These are phyloP conservation scores for Pegoplata infirma DNA, from an alignment of 2,888 invertebrate species.

Conservation along the genomic window DNA sequence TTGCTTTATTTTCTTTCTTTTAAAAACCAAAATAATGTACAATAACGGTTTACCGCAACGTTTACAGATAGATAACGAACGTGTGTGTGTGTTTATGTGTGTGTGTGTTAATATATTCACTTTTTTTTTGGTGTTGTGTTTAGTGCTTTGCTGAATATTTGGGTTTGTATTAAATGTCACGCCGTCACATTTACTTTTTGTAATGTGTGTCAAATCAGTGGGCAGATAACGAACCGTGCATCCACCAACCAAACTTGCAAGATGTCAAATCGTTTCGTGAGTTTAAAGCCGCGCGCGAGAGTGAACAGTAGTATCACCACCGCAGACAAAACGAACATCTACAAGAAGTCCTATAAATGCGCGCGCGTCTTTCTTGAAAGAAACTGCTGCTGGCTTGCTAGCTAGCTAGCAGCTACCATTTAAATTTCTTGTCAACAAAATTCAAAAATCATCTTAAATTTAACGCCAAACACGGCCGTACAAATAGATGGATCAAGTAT, in stretches of 20 bases:
- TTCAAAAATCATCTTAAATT: neutral
- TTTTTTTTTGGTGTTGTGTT: neutral
- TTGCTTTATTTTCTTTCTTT: neutral
- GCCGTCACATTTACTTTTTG: conserved; percentile 45
- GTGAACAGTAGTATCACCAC: neutral
- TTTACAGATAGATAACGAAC: too few relatives aligned
- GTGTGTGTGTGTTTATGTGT: neutral
- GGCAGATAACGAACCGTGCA: conserved; percentile 50
- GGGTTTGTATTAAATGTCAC: conserved; percentile 44
- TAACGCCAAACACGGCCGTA: neutral
- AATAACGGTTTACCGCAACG: conserved; percentile 37
- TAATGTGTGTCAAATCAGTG: conserved; percentile 52
- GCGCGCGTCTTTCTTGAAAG: neutral
- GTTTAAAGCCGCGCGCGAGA: neutral
- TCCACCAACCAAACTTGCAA: conserved; percentile 17
- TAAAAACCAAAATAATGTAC: neutral
- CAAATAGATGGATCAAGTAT: neutral
- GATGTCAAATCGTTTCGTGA: neutral
- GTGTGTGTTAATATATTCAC: neutral
- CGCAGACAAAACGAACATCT: neutral
- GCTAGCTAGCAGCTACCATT: too few relatives aligned
- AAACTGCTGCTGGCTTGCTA: too few relatives aligned
- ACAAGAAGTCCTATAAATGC: neutral
- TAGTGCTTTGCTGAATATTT: conserved; percentile 23
- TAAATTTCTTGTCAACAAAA: too few relatives aligned